phyloP scores from a whole-genome alignment of 1,140 invertebrate genomes.

The Phymorhynchus buccinoides region DNA sequence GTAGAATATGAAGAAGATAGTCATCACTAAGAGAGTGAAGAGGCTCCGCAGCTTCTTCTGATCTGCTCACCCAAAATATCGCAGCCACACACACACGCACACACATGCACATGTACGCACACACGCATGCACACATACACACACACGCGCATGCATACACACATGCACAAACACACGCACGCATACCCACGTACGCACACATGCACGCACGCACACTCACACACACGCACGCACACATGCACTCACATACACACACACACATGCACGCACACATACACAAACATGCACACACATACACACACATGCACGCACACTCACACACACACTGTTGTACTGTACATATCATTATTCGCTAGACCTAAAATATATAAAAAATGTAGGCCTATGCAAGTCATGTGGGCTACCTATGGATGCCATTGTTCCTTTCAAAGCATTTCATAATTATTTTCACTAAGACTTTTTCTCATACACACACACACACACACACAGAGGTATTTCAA shows the following conservation, averaged over 20 bases:
- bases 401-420: too few relatives aligned
- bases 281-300: not conserved
- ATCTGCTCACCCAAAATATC: not conserved
- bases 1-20: not conserved
- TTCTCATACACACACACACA: too few relatives aligned
- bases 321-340: too few relatives aligned
- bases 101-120: too few relatives aligned
- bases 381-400: too few relatives aligned
- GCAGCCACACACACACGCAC: not conserved
- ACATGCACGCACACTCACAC: too few relatives aligned
- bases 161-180: not conserved
- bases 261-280: not conserved
- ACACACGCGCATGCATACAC: not conserved
- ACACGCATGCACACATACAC: not conserved
- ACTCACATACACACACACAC: not conserved
- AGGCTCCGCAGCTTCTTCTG: not conserved
- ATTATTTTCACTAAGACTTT: too few relatives aligned
- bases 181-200: not conserved
- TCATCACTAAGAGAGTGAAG: not conserved
- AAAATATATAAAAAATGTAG: too few relatives aligned
- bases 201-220: not conserved
- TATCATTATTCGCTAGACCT: too few relatives aligned
- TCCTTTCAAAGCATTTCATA: too few relatives aligned
- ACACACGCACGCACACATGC: not conserved
- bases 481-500: too few relatives aligned